Evolutionary conservation across 2,888 invertebrate species (phyloP).

Genomic region (Cenopis cana): DNA sequence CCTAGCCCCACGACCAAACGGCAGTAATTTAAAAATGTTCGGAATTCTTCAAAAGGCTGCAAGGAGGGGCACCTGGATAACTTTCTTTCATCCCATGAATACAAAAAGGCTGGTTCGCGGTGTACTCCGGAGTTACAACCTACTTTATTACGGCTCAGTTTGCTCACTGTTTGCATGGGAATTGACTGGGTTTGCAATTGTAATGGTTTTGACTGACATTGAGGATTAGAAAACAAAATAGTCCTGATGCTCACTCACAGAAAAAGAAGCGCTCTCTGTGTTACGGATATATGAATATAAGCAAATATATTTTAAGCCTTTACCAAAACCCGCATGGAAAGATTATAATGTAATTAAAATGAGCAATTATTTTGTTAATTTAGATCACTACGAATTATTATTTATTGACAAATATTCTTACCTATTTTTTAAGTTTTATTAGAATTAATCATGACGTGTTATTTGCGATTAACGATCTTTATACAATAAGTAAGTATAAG

Average conservation of each 20-base stretch:
- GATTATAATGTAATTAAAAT: no score
- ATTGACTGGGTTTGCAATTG: constrained; percentile 34
- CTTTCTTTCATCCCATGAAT: constrained; percentile 76
- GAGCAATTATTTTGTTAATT: no score
- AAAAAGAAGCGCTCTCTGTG: neutral
- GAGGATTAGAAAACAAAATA: constrained; percentile 15
- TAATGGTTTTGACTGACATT: constrained; percentile 24
- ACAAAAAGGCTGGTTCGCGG: constrained; percentile 65
- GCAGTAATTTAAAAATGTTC: constrained; percentile 73
- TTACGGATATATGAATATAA: neutral
- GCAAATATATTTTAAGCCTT: neutral
- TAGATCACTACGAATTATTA: no score
- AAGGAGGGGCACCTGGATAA: constrained; percentile 67
- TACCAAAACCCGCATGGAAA: neutral
- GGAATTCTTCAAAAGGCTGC: constrained; percentile 64
- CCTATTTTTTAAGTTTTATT: no score
- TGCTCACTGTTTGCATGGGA: constrained; percentile 32
- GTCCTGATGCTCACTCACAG: neutral
- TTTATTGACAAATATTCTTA: no score
- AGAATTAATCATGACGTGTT: no score
- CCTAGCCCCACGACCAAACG: constrained; percentile 56
- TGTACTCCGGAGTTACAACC: constrained; percentile 51
- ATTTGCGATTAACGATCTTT: no score
- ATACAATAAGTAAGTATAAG: no score
- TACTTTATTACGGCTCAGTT: constrained; percentile 44